Evolutionary conservation across 2,797 vertebrate genomes (phyloP).

Genomic region (Muraenolepis orangiensis): DNA sequence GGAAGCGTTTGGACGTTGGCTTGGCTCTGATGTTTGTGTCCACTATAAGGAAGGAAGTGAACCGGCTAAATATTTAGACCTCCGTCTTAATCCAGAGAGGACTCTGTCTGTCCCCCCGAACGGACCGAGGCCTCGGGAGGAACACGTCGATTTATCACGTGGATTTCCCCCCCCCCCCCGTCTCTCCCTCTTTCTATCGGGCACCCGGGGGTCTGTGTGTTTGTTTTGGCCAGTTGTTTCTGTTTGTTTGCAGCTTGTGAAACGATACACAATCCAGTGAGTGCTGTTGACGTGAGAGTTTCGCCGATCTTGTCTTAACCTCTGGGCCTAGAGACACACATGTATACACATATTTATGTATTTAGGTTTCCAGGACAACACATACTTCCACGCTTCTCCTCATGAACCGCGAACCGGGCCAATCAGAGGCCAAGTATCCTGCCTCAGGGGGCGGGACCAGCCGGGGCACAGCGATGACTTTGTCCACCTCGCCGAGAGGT

Average conservation of each 20-base stretch:
- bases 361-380: not conserved
- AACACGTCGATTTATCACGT: slow-evolving; percentile 34
- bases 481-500: not conserved
- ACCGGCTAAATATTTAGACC: slow-evolving; percentile 75
- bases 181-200: not conserved
- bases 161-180: not conserved
- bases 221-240: slow-evolving; percentile 63
- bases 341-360: not conserved
- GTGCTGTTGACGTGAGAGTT: slow-evolving; percentile 45
- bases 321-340: not conserved
- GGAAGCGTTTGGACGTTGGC: slow-evolving; percentile 71
- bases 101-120: slow-evolving; percentile 60
- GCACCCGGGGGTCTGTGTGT: slow-evolving; percentile 45
- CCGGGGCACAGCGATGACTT: not conserved
- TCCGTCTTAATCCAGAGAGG: slow-evolving; percentile 56
- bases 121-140: slow-evolving; percentile 38
- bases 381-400: not conserved
- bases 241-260: slow-evolving; percentile 60
- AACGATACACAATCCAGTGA: slow-evolving; percentile 40
- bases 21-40: slow-evolving; percentile 58
- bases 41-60: slow-evolving; percentile 64
- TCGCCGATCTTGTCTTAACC: slow-evolving; percentile 17
- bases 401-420: not conserved
- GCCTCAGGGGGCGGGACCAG: not conserved
- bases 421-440: not conserved